Percentiles rank a stretch among this genome's conserved stretches.
Conservation (phyloP, 2,797 vertebrate species). For the Acanthis flammea region DNA sequence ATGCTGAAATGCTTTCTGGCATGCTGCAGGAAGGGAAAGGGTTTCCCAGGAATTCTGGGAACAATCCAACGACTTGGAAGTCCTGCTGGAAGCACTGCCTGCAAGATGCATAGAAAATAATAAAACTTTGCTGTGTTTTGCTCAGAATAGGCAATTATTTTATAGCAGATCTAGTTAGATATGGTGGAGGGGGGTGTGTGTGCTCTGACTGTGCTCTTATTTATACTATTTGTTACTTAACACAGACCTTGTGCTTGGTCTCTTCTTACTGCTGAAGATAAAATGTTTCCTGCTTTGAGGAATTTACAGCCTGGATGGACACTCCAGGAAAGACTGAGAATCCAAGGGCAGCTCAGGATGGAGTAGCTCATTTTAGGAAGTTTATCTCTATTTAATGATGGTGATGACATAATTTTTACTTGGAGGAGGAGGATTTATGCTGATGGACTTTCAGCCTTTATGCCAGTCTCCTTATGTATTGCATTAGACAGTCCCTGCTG, state of each 20-base stretch:
- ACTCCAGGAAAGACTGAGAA: not conserved
- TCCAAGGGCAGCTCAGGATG: not conserved
- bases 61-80: not conserved
- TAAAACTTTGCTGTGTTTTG: not conserved
- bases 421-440: slow-evolving; percentile 11
- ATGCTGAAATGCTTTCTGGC: not conserved
- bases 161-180: not conserved
- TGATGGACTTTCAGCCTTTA: not conserved
- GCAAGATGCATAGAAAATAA: not conserved
- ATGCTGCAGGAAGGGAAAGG: not conserved
- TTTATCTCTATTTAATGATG: not conserved
- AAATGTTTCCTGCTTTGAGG: slow-evolving; percentile 18
- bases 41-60: slow-evolving; percentile 7
- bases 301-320: not conserved
- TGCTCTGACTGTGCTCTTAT: not conserved
- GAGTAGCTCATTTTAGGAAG: not conserved
- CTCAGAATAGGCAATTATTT: not conserved
- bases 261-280: not conserved
- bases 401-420: slow-evolving; percentile 23
- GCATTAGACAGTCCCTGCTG: not conserved
- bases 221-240: too few relatives aligned
- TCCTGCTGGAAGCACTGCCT: not conserved
- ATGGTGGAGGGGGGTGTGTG: not conserved
- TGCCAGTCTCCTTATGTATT: not conserved
- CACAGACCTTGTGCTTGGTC: not conserved